Percentiles rank a stretch among this genome's conserved stretches.
Evolutionary conservation across 2,888 invertebrate genomes (phyloP).

Genomic region (Standfussiana lucernea): DNA sequence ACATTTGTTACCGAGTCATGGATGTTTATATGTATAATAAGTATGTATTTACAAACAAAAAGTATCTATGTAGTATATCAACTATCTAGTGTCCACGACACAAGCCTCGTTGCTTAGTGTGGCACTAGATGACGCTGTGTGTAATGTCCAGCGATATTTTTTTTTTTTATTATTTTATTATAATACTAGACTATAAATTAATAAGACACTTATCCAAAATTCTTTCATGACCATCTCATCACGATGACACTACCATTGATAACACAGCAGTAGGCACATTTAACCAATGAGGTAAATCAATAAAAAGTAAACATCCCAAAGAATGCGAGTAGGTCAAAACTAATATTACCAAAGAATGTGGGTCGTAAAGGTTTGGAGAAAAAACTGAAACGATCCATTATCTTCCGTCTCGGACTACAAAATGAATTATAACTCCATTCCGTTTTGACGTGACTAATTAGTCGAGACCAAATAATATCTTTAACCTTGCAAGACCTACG

Average conservation of each 20-base stretch:
- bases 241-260: neutral
- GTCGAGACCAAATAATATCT: slow-evolving; percentile 78
- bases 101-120: no score
- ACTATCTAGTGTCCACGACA: no score
- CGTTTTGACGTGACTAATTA: slow-evolving; percentile 86
- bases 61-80: no score
- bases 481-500: slow-evolving; percentile 78
- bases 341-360: slow-evolving; percentile 27
- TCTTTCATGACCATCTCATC: neutral
- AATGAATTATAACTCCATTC: slow-evolving; percentile 84
- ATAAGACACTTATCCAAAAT: no score
- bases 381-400: slow-evolving; percentile 73
- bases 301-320: slow-evolving; percentile 31
- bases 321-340: slow-evolving; percentile 34
- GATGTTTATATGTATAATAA: no score
- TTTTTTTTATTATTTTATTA: no score
- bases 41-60: no score
- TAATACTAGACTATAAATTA: no score
- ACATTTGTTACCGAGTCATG: no score
- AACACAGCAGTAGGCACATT: neutral
- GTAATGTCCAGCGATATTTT: no score
- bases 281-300: slow-evolving; percentile 24
- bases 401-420: slow-evolving; percentile 68
- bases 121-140: no score
- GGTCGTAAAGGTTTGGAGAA: slow-evolving; percentile 38